Conservation (phyloP, 2,888 invertebrate species). For the Rhagonycha lutea region DNA sequence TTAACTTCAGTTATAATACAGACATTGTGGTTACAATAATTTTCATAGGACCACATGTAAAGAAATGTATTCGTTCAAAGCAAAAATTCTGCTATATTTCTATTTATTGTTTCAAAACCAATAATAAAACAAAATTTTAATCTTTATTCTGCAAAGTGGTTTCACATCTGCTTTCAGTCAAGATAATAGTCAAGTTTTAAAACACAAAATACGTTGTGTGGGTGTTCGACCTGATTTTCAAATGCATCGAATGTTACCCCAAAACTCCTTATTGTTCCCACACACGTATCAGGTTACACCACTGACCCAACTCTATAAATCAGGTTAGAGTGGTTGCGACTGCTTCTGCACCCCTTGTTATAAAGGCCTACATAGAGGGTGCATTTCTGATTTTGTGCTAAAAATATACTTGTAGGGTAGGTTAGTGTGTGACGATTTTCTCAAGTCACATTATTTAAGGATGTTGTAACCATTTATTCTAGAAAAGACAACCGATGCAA, state of each 20-base stretch:
- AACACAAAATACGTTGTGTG: constrained; percentile 32
- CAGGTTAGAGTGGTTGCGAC: constrained; percentile 36
- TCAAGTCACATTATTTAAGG: constrained; percentile 1
- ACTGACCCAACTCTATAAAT: constrained; percentile 51
- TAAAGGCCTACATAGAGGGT: constrained; percentile 13
- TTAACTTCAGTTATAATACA: background rate
- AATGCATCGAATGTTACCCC: constrained; percentile 36
- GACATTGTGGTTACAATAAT: constrained; percentile 1
- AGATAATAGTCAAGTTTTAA: constrained; percentile 33
- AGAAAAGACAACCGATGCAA: background rate
- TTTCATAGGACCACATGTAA: background rate
- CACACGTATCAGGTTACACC: constrained; percentile 47
- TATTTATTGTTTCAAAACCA: background rate
- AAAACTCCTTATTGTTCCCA: constrained; percentile 42
- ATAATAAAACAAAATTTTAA: constrained; percentile 23
- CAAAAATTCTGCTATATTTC: background rate
- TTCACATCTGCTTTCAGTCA: constrained; percentile 47
- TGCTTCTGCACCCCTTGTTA: constrained; percentile 21
- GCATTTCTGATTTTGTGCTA: constrained; percentile 25
- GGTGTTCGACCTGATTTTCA: constrained; percentile 43
- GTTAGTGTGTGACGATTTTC: constrained; percentile 12
- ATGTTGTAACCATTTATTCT: background rate
- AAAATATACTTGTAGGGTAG: constrained; percentile 22
- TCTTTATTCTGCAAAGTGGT: constrained; percentile 45
- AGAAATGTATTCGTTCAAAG: background rate